Conservation (phyloP, 2,888 invertebrate species). For the Orchesella flavescens region DNA sequence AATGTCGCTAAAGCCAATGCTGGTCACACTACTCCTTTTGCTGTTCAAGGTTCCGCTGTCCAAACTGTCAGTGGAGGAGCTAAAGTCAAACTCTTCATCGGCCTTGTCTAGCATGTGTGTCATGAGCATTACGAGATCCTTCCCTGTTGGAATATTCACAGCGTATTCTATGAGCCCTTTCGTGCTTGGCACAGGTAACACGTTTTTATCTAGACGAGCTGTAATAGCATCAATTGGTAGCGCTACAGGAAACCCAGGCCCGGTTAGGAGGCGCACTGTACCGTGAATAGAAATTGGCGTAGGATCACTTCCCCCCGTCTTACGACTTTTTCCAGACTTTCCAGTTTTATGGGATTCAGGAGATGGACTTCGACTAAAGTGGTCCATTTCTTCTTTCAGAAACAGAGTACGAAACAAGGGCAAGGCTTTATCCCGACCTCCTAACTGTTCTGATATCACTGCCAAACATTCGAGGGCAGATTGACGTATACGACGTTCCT, state of each 20-base stretch:
- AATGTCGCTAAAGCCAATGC: conserved; percentile 50
- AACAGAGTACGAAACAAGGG: conserved; percentile 50
- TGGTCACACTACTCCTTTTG: conserved; percentile 36
- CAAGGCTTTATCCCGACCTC: conserved; percentile 49
- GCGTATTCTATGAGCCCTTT: conserved; percentile 61
- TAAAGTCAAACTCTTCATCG: conserved; percentile 57
- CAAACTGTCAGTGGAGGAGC: conserved; percentile 49
- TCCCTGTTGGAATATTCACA: conserved; percentile 60
- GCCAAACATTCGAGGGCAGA: conserved; percentile 87
- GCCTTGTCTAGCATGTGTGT: conserved; percentile 60
- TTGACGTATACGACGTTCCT: conserved; percentile 83
- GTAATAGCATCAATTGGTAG: conserved; percentile 55
- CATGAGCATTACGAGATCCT: conserved; percentile 55
- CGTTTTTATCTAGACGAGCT: conserved; percentile 51
- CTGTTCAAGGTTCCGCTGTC: conserved; percentile 38
- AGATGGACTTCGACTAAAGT: conserved; percentile 52
- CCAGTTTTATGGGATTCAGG: conserved; percentile 32
- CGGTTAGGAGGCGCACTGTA: conserved; percentile 43
- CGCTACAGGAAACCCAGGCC: conserved; percentile 49
- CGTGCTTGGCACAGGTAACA: conserved; percentile 56
- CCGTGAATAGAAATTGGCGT: conserved; percentile 42
- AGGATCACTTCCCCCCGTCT: conserved; percentile 11
- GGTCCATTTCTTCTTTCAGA: conserved; percentile 42
- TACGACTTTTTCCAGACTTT: conserved; percentile 9
- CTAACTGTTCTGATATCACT: conserved; percentile 79